A percentile compares a stretch with the other conserved stretches of the same genome.
These are phyloP conservation scores for Heliconius hortense DNA, from an alignment of 2,888 invertebrate genomes.

Conservation along the genomic window DNA sequence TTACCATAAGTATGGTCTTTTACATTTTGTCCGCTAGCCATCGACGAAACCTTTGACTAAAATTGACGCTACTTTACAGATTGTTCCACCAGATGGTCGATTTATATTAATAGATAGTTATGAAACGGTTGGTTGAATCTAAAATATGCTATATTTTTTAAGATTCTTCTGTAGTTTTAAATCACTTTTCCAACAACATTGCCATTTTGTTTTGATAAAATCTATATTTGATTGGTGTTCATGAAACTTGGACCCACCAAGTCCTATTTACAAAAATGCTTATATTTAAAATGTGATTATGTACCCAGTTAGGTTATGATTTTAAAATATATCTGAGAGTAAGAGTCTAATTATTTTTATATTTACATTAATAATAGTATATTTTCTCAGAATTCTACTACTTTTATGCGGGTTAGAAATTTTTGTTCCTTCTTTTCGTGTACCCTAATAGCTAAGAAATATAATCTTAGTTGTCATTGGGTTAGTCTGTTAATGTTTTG, in stretches of 20 bases:
- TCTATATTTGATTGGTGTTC: too few species aligned
- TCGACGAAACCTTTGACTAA: slow-evolving; percentile 26
- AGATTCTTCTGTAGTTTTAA: too few species aligned
- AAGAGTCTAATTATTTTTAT: too few species aligned
- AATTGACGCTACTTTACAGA: slow-evolving; percentile 32
- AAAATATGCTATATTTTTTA: not conserved
- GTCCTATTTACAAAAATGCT: too few species aligned
- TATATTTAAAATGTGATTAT: too few species aligned
- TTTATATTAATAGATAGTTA: slow-evolving; percentile 36
- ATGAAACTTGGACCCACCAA: too few species aligned
- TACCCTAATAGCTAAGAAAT: not conserved
- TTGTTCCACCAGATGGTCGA: slow-evolving; percentile 33
- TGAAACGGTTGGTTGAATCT: slow-evolving; percentile 7
- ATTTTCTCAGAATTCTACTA: not conserved
- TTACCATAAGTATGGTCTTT: slow-evolving; percentile 25
- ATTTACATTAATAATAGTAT: too few species aligned
- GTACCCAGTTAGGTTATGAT: too few species aligned
- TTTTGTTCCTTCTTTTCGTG: not conserved
- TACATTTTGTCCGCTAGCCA: slow-evolving; percentile 26
- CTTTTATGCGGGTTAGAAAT: not conserved
- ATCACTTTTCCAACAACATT: too few species aligned
- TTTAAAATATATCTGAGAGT: too few species aligned
- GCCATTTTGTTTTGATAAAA: too few species aligned
- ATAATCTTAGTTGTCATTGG: not conserved
- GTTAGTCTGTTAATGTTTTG: not conserved